phyloP scores from a whole-genome alignment of 2,888 invertebrate species.

The Metalampra italica region DNA sequence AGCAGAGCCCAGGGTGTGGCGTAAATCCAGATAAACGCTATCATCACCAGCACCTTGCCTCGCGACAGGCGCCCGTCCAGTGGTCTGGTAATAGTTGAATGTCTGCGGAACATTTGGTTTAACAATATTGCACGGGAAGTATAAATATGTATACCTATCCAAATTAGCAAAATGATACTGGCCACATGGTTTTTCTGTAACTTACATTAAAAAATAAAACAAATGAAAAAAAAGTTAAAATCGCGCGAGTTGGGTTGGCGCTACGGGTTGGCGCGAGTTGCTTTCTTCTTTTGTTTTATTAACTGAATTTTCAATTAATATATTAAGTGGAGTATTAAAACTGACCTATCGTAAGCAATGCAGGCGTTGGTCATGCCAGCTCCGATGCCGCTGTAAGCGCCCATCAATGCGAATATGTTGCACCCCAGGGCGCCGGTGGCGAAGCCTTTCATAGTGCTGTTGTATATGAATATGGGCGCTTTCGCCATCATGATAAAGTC shows the following conservation, averaged over 20 bases:
- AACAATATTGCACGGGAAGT: too few species aligned
- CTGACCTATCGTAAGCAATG: constrained; percentile 88
- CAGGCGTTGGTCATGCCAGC: constrained; percentile 89
- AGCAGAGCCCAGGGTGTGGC: constrained; percentile 89
- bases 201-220: too few species aligned
- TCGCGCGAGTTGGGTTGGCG: too few species aligned
- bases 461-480: constrained; percentile 91
- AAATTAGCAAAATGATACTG: too few species aligned
- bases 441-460: constrained; percentile 88
- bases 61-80: constrained; percentile 89
- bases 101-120: constrained; percentile 43
- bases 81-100: constrained; percentile 86
- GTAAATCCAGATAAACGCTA: constrained; percentile 86
- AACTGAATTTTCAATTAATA: too few species aligned
- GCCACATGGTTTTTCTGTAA: too few species aligned
- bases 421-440: constrained; percentile 86
- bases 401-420: constrained; percentile 86
- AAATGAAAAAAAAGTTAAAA: too few species aligned
- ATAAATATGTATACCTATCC: neutral
- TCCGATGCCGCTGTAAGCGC: constrained; percentile 88
- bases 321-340: too few species aligned
- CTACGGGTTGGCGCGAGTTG: too few species aligned
- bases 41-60: constrained; percentile 88
- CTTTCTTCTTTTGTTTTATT: too few species aligned
- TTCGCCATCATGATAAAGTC: constrained; percentile 94